Conservation (phyloP, 2,888 invertebrate species). For the Doris montereyensis region DNA sequence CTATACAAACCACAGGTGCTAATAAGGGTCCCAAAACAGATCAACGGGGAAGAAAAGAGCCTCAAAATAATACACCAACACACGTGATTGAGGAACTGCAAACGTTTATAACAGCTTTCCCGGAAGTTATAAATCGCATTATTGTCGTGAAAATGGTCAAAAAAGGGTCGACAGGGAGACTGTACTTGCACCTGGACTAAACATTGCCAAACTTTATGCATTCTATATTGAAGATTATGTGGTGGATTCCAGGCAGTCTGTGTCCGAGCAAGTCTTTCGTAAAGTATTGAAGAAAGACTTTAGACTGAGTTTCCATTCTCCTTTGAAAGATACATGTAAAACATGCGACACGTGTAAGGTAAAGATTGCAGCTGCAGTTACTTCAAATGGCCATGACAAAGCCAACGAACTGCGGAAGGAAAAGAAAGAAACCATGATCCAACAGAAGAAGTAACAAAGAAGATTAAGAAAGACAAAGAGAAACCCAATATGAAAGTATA, state of each 20-base stretch:
- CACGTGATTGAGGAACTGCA: constrained; percentile 6
- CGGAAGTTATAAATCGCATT: constrained; percentile 13
- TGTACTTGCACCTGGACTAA: constrained; percentile 4
- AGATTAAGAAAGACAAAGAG: neutral
- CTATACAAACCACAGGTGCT: neutral
- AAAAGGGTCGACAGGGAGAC: neutral
- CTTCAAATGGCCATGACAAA: too few relatives aligned
- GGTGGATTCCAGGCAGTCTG: neutral
- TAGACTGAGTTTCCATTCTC: neutral
- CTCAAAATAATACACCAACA: constrained; percentile 8
- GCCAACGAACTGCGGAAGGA: too few relatives aligned
- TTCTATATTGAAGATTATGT: neutral
- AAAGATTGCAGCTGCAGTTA: neutral
- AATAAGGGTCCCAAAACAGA: neutral
- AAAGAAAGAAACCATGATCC: neutral
- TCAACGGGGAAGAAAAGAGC: neutral
- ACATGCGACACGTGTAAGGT: neutral
- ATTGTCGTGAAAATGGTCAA: constrained; percentile 12
- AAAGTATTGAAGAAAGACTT: neutral
- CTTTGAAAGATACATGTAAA: constrained; percentile 11
- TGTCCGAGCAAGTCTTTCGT: neutral
- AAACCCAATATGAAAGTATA: neutral
- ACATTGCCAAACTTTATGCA: neutral
- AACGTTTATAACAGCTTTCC: neutral
- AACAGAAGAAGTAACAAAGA: neutral